phyloP scores from a whole-genome alignment of 2,797 vertebrate species.

The Dallia pectoralis region DNA sequence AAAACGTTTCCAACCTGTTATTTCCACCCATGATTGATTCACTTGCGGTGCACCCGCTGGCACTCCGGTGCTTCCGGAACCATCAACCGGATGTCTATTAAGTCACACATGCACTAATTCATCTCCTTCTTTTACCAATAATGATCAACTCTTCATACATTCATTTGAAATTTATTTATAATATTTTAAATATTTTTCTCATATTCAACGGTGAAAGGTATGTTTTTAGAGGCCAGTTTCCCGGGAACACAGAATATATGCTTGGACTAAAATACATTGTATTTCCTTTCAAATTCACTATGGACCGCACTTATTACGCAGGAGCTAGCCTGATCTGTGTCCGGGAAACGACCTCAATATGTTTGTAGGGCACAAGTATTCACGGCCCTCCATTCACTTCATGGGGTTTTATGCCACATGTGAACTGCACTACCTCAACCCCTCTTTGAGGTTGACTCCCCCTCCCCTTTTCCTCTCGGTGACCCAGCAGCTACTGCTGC shows the following conservation, averaged over 20 bases:
- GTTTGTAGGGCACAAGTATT: background rate
- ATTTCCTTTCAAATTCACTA: no score
- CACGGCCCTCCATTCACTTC: background rate
- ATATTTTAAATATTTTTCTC: background rate
- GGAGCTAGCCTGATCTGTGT: background rate
- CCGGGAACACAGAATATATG: no score
- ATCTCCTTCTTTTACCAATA: background rate
- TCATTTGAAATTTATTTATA: background rate
- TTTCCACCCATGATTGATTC: no score
- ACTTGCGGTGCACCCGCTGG: no score
- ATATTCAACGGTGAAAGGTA: no score
- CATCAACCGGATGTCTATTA: no score
- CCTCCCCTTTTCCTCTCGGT: background rate
- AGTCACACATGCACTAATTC: background rate
- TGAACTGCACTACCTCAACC: background rate
- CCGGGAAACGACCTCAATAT: background rate
- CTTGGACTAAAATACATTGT: no score
- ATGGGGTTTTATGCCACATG: constrained; percentile 4
- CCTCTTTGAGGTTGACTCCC: background rate
- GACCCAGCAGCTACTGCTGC: constrained; percentile 13
- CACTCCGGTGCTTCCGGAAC: no score
- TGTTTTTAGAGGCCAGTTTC: no score
- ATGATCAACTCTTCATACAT: background rate
- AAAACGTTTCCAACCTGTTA: no score
- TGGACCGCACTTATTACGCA: background rate